These are phyloP conservation scores for Amazona vittata DNA, from an alignment of 2,113 vertebrate genomes.

Conservation along the genomic window DNA sequence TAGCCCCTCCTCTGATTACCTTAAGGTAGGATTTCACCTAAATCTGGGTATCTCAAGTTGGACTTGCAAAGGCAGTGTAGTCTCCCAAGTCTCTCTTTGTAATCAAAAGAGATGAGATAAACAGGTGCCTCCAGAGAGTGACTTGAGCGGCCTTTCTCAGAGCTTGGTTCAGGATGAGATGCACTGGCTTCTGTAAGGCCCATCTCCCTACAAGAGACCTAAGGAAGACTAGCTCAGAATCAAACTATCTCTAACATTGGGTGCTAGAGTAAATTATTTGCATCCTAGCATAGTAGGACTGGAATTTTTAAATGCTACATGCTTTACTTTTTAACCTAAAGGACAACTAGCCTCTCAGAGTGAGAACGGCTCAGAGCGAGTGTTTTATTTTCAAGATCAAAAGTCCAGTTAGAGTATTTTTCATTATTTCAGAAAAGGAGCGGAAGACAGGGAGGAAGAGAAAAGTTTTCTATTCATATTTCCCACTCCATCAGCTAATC, in stretches of 20 bases:
- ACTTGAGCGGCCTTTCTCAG: not conserved
- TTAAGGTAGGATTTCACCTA: not conserved
- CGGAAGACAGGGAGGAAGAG: not conserved
- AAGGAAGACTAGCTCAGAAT: not conserved
- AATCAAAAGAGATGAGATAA: not conserved
- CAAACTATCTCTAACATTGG: not conserved
- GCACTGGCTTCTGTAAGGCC: not conserved
- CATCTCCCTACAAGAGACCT: not conserved
- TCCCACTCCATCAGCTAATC: not conserved
- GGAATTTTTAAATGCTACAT: not conserved
- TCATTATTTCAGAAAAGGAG: not conserved
- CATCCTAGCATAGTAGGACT: not conserved
- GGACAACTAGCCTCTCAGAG: not conserved
- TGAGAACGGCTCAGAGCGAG: not conserved
- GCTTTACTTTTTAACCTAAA: not conserved
- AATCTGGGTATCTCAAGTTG: not conserved
- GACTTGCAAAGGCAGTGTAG: not conserved
- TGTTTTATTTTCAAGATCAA: not conserved
- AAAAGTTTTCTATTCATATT: not conserved
- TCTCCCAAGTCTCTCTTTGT: not conserved
- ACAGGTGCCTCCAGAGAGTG: no score
- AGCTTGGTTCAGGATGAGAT: not conserved
- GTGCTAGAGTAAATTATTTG: not conserved
- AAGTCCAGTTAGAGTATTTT: not conserved
- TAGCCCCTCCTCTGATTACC: fast-evolving